A percentile compares a stretch with the other conserved stretches of the same genome.
phyloP scores from a whole-genome alignment of 2,797 vertebrate species.

The Gymnoscopelus braueri region DNA sequence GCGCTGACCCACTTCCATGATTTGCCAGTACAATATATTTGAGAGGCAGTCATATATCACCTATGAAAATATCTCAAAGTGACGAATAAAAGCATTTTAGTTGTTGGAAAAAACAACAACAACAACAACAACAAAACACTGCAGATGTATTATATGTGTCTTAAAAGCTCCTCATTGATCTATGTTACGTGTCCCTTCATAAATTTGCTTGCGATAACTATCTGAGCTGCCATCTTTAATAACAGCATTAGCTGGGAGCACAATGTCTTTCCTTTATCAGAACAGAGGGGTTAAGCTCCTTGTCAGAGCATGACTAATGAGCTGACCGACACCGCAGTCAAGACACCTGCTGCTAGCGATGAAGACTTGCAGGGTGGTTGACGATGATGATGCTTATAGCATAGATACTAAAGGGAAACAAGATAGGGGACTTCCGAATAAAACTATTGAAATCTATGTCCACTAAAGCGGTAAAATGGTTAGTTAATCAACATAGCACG shows the following conservation, averaged over 20 bases:
- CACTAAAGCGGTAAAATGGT: too few species aligned
- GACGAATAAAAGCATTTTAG: too few species aligned
- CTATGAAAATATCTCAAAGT: too few species aligned
- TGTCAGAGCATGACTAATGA: constrained; percentile 71
- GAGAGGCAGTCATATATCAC: too few species aligned
- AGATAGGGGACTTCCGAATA: too few species aligned
- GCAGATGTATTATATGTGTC: not conserved
- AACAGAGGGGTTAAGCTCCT: constrained; percentile 60
- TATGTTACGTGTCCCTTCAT: constrained; percentile 40
- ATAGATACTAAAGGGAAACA: not conserved
- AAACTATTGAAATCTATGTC: too few species aligned
- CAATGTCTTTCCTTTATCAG: constrained; percentile 60
- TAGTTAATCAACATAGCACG: too few species aligned
- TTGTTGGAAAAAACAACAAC: too few species aligned
- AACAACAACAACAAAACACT: not conserved
- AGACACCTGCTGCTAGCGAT: constrained; percentile 70
- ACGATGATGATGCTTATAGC: constrained; percentile 1
- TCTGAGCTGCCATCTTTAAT: constrained; percentile 41
- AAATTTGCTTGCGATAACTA: constrained; percentile 65
- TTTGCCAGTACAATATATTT: too few species aligned
- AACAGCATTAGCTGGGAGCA: constrained; percentile 41
- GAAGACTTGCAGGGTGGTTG: not conserved
- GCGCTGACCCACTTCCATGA: too few species aligned
- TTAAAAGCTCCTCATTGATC: constrained; percentile 37
- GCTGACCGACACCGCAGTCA: constrained; percentile 63